Percentiles rank a stretch among this genome's conserved stretches.
phyloP scores from a whole-genome alignment of 2,797 vertebrate genomes.

The Heterohyrax brucei region DNA sequence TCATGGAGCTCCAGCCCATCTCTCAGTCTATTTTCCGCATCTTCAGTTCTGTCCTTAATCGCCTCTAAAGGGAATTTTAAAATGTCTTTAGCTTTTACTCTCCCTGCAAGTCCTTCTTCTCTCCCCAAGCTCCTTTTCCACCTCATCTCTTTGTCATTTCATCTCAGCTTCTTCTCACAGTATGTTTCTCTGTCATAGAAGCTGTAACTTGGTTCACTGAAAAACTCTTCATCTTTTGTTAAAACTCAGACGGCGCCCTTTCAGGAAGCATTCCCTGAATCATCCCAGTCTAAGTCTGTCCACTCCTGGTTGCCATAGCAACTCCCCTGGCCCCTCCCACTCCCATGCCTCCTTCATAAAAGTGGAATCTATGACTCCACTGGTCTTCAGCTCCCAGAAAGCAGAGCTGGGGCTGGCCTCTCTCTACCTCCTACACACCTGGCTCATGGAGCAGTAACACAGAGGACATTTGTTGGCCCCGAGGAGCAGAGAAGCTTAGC shows the following conservation, averaged over 20 bases:
- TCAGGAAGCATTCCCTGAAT: constrained; percentile 5
- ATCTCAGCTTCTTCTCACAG: not conserved
- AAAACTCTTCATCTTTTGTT: not conserved
- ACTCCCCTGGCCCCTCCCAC: too few species aligned
- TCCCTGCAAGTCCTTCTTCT: not conserved
- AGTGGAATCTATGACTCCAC: not conserved
- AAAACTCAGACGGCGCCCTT: not conserved
- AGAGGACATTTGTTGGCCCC: not conserved
- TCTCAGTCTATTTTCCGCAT: not conserved
- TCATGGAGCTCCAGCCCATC: not conserved
- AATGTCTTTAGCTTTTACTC: constrained; percentile 8
- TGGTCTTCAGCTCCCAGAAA: not conserved
- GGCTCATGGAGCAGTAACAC: not conserved
- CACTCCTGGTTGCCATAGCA: not conserved
- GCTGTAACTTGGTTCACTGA: not conserved
- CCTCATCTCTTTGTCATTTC: not conserved
- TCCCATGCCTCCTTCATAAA: not conserved
- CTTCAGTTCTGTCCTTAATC: not conserved
- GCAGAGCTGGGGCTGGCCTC: not conserved
- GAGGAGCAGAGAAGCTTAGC: not conserved
- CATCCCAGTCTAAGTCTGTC: not conserved
- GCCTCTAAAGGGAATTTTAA: constrained; percentile 1
- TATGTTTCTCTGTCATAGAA: not conserved
- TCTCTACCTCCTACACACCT: not conserved
- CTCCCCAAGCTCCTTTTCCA: not conserved